These are phyloP conservation scores for Argyresthia goedartella DNA, from an alignment of 2,888 invertebrate genomes.

Conservation along the genomic window DNA sequence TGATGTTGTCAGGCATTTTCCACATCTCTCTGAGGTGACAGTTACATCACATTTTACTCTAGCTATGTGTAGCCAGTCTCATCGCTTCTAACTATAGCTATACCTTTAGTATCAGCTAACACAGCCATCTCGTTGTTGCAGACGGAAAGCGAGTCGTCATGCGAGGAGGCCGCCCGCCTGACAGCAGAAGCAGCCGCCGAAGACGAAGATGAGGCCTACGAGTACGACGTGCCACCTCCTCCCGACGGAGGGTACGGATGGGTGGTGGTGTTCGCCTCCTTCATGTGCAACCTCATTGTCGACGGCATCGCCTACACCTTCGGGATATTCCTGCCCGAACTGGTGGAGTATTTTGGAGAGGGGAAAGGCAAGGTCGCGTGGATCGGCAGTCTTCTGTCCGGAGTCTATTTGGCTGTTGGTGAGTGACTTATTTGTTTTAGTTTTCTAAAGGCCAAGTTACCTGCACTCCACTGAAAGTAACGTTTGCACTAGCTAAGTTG, in stretches of 20 bases:
- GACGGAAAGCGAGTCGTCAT: constrained; percentile 90
- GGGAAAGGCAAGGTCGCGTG: constrained; percentile 91
- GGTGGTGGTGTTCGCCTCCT: constrained; percentile 95
- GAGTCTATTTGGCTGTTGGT: constrained; percentile 95
- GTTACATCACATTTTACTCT: no score
- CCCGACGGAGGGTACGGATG: constrained; percentile 94
- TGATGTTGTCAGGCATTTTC: no score
- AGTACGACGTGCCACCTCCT: constrained; percentile 85
- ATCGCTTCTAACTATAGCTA: no score
- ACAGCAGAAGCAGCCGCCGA: constrained; percentile 78
- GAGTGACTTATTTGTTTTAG: constrained; percentile 26
- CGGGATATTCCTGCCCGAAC: constrained; percentile 89
- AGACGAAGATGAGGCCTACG: constrained; percentile 74
- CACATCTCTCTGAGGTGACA: no score
- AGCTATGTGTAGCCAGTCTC: no score
- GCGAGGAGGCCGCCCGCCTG: constrained; percentile 85
- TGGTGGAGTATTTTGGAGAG: constrained; percentile 85
- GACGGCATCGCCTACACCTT: constrained; percentile 99
- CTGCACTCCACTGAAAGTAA: no score
- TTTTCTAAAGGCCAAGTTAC: background rate
- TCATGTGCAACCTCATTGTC: constrained; percentile 98
- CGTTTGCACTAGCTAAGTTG: no score
- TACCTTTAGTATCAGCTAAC: no score
- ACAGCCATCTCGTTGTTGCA: constrained; percentile 47
- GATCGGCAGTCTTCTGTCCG: constrained; percentile 95